These are phyloP conservation scores for Pheosia gnoma DNA, from an alignment of 2,888 invertebrate species.

Conservation along the genomic window DNA sequence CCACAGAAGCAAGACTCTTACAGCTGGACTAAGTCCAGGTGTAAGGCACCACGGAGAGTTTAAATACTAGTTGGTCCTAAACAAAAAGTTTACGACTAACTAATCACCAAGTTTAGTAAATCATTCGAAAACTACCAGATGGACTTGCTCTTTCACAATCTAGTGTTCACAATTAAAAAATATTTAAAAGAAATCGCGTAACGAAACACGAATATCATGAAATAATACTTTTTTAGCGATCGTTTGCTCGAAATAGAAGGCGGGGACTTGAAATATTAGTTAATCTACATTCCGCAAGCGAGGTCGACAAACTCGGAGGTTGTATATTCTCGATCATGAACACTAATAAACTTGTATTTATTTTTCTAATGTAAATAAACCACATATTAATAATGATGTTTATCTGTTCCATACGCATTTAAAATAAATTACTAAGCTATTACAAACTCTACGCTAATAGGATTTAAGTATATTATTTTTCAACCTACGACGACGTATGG, in stretches of 20 bases:
- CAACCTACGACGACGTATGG: too few relatives aligned
- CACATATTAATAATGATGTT: too few relatives aligned
- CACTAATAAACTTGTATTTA: background rate
- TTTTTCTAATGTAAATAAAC: too few relatives aligned
- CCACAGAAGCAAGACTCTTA: too few relatives aligned
- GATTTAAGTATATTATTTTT: too few relatives aligned
- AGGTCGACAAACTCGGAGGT: conserved; percentile 20
- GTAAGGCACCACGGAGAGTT: too few relatives aligned
- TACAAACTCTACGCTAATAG: too few relatives aligned
- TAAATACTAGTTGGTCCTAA: too few relatives aligned
- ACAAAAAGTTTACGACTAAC: too few relatives aligned
- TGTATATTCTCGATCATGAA: background rate
- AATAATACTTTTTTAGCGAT: conserved; percentile 4
- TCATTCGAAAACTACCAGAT: background rate
- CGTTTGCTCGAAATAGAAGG: conserved; percentile 7
- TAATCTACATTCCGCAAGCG: conserved; percentile 18
- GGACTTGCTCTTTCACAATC: background rate
- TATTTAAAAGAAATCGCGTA: background rate
- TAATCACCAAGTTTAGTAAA: background rate
- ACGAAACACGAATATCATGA: background rate
- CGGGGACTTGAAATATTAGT: conserved; percentile 18
- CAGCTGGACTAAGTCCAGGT: too few relatives aligned
- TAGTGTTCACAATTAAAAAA: background rate
- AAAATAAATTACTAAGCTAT: too few relatives aligned
- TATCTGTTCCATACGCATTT: too few relatives aligned